Evolutionary conservation across 2,113 vertebrate genomes (phyloP), one percentile per base, ranked within the genome.

Genomic region (Sinocyclocheilus maitianheensis): DNA sequence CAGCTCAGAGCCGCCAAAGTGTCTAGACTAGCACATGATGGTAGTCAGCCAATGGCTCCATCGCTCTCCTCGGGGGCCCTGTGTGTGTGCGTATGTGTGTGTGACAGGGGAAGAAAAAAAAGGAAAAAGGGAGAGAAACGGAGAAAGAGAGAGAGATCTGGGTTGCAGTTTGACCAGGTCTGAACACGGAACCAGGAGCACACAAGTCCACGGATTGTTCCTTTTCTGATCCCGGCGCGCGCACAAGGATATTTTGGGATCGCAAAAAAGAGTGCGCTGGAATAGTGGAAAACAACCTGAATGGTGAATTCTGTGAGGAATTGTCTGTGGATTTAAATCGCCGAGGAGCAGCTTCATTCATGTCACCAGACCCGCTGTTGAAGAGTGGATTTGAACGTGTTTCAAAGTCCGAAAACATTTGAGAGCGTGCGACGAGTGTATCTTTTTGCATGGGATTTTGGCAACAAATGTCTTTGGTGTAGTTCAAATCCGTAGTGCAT

Each of bases 21-120:
- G 97, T 98, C 97, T 98, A 98, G 97, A 98, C 97, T 95, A 96
- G 96, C 97, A 97, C 96, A 96, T 97, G 97, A 97, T 95, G 94
- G 94, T 95, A 93, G 91, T 90, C 94, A 94, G 92, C 95, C 95
- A 95, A 95, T 94, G 93, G 92, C 93, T 94, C 93, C 92, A 91
- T 85, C 92, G 93, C 95, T 94, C 94, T 95, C 94, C 96, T 93
- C 91, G 95, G 94, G 95, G 95, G 94, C 94, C 95, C 94, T 87
- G 91, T 91, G 92, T 74, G 91, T 76, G 93, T 92, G 93, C 78
- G 85, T 51, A 48, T 74, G 82, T 82, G 87, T 79, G 92, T 92
- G 91, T 90, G 89, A 86, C 67, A 77, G 34, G 58, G 81, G 65
- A 71, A 40, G 79, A 80, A 88, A 87, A 90, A 85, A 87, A 90